Evolutionary conservation across 2,888 invertebrate species (phyloP), one percentile per base, ranked within the genome.

Genomic region (Dicranocentrus wangi): DNA sequence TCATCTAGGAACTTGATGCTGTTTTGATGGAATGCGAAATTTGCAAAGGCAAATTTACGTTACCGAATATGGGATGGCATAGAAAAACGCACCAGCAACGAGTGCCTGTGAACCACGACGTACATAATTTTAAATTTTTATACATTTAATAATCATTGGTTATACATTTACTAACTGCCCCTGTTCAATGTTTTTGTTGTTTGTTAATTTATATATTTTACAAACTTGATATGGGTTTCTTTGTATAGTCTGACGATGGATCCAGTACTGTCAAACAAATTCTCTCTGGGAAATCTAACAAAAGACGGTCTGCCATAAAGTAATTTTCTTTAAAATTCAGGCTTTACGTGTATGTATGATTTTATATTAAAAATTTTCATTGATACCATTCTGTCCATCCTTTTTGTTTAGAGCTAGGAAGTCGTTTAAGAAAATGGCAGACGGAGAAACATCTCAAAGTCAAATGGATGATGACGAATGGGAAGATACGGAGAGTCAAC

Each of bases 61-160:
- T 65, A 2, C 61, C 85, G 0, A 86, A 83, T 63, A 53, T 86
- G 55, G 42, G 32, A n/a, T 82, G 79, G 78, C 86, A 86, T 47
- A 82, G 76, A 42, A 83, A 83, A 68, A 51, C 71, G 23, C 60
- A 60, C 28, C 28, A 75, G 28, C 32, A 61, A 25, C 15, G 1
- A 60, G 47, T n/a, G 39, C 25, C 28, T 1, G 25, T 43, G 61
- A 39, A 65, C n/a, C 32, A 21, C 32, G 39, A 60, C 23, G 3
- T 8, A 51, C 27, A 25, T n/a, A 17, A 53, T 1, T 63, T 42
- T 42, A 10, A n/a, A n/a, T n/a, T n/a, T n/a, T n/a, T n/a, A n/a
- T n/a, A n/a, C n/a, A n/a, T n/a, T n/a, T n/a, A n/a, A n/a, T n/a
- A n/a, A n/a, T n/a, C n/a, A n/a, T n/a, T n/a, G n/a, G n/a, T n/a